A percentile compares a stretch with the other conserved stretches of the same genome.
Evolutionary conservation across 2,888 invertebrate genomes (phyloP).

Genomic region (Poecilus cupreus): DNA sequence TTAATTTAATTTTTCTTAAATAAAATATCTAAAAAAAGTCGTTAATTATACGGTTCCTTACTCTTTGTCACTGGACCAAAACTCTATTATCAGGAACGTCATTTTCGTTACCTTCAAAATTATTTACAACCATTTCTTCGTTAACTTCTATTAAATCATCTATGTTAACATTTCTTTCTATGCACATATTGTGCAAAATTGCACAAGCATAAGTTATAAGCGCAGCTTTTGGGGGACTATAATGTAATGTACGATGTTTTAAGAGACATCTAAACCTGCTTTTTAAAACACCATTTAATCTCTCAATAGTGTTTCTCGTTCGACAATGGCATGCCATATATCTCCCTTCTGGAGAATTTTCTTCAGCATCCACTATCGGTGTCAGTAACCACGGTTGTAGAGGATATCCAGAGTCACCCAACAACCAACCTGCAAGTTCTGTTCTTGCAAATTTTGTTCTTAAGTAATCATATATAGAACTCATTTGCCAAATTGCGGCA

Average conservation of each 20-base stretch:
- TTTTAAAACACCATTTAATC: slow-evolving; percentile 63
- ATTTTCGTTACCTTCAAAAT: neutral
- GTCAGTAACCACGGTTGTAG: slow-evolving; percentile 64
- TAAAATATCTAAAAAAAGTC: neutral
- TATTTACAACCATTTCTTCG: neutral
- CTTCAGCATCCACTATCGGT: slow-evolving; percentile 60
- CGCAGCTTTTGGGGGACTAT: slow-evolving; percentile 63
- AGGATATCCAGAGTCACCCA: slow-evolving; percentile 65
- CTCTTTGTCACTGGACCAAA: neutral
- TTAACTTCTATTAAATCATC: neutral
- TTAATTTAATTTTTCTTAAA: neutral
- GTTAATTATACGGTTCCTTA: neutral
- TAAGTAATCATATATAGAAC: slow-evolving; percentile 39
- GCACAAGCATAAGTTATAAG: slow-evolving; percentile 64
- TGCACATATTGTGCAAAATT: slow-evolving; percentile 62
- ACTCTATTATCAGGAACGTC: neutral
- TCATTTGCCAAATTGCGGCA: slow-evolving; percentile 62
- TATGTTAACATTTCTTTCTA: neutral
- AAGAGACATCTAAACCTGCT: slow-evolving; percentile 64
- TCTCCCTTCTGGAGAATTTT: slow-evolving; percentile 58
- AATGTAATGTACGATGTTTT: slow-evolving; percentile 64
- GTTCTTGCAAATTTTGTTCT: neutral
- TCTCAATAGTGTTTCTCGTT: slow-evolving; percentile 63
- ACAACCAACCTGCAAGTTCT: slow-evolving; percentile 1
- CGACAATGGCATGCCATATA: slow-evolving; percentile 60